Conservation (phyloP, 2,888 invertebrate species). For the Tinea semifulvella region DNA sequence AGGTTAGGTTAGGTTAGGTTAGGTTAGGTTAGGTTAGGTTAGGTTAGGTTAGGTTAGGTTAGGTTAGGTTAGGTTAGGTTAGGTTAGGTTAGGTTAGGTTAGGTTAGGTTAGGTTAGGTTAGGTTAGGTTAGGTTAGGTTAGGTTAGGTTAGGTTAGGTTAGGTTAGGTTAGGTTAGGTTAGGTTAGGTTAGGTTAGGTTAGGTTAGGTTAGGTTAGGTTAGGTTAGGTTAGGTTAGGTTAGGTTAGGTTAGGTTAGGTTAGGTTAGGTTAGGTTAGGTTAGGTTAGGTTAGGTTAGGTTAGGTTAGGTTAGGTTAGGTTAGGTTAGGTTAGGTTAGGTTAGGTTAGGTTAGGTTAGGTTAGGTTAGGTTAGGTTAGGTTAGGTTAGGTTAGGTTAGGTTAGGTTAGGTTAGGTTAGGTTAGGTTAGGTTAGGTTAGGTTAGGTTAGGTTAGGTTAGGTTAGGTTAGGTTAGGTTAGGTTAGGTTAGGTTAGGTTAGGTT, state of each 20-base stretch:
- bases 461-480: conserved; percentile 5
- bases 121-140: conserved; percentile 24
- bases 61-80: conserved; percentile 23
- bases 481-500: conserved; percentile 5
- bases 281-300: conserved; percentile 21
- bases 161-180: conserved; percentile 24
- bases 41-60: conserved; percentile 23
- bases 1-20: conserved; percentile 22
- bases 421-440: conserved; percentile 20
- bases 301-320: conserved; percentile 22
- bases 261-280: conserved; percentile 23
- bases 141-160: conserved; percentile 24
- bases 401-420: conserved; percentile 22
- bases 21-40: conserved; percentile 22
- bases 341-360: conserved; percentile 25
- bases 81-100: conserved; percentile 23
- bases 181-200: conserved; percentile 24
- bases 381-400: conserved; percentile 25
- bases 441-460: conserved; percentile 14
- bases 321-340: conserved; percentile 21
- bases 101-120: conserved; percentile 24
- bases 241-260: conserved; percentile 23
- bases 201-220: conserved; percentile 23
- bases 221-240: conserved; percentile 24
- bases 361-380: conserved; percentile 25